phyloP scores from a whole-genome alignment of 2,888 invertebrate species.

The Xanthorhoe designata region DNA sequence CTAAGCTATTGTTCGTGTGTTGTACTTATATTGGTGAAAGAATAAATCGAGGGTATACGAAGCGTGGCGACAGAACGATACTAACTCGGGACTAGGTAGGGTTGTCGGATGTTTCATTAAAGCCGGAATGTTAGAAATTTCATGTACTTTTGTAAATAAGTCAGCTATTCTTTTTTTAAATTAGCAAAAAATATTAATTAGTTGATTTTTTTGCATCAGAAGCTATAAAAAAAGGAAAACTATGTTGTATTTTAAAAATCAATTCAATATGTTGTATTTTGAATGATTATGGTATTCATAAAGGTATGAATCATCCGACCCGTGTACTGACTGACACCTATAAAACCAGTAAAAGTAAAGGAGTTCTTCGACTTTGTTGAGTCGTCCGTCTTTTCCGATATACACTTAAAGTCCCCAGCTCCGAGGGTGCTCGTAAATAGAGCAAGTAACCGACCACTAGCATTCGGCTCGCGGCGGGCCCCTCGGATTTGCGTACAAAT shows the following conservation, averaged over 20 bases:
- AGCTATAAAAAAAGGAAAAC: too few species aligned
- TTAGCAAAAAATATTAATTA: too few species aligned
- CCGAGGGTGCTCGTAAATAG: constrained; percentile 73
- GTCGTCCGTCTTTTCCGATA: constrained; percentile 18
- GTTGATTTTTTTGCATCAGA: too few species aligned
- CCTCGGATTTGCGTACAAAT: constrained; percentile 79
- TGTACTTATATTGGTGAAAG: constrained; percentile 57
- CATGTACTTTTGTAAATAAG: not conserved
- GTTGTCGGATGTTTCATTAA: constrained; percentile 6
- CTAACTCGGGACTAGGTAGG: constrained; percentile 62
- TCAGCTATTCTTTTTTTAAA: too few species aligned
- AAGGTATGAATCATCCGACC: not conserved
- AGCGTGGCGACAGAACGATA: constrained; percentile 74
- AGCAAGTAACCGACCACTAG: constrained; percentile 72
- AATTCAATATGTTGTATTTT: too few species aligned
- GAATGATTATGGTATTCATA: too few species aligned
- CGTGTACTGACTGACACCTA: not conserved
- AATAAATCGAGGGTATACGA: constrained; percentile 77
- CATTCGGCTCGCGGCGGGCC: constrained; percentile 61
- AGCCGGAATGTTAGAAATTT: constrained; percentile 5
- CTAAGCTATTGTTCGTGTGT: constrained; percentile 55
- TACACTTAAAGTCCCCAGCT: constrained; percentile 13
- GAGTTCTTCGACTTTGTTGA: not conserved
- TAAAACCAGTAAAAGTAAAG: not conserved
- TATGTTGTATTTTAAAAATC: too few species aligned